Conservation (phyloP, 2,797 vertebrate genomes). For the Alauda arvensis region DNA sequence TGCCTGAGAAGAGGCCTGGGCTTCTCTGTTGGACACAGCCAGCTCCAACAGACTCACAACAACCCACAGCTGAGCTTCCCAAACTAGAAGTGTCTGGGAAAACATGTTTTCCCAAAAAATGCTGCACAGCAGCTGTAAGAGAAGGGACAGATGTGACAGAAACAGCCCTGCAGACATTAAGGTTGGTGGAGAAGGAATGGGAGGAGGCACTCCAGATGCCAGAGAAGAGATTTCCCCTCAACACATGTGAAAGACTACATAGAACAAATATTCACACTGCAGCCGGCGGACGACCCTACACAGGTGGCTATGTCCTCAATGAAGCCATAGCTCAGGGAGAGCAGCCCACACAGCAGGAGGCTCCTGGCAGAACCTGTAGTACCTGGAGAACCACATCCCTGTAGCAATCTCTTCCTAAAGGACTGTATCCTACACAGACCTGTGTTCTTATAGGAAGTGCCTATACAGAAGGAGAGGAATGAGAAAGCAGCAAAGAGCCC, state of each 20-base stretch:
- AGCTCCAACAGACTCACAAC: neutral
- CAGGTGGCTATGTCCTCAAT: neutral
- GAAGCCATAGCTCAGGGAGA: neutral
- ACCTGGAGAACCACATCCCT: rapidly evolving
- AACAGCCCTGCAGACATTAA: neutral
- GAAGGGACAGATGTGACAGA: neutral
- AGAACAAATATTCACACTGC: neutral
- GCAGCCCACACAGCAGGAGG: neutral
- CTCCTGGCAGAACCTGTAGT: neutral
- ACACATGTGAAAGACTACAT: rapidly evolving
- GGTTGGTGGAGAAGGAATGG: neutral
- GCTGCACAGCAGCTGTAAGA: neutral
- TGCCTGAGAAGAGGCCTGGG: neutral
- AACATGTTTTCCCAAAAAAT: neutral
- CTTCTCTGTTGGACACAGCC: neutral
- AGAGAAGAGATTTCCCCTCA: neutral
- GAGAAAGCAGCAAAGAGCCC: neutral
- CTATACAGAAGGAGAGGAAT: neutral
- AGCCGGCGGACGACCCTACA: neutral
- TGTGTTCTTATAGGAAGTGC: neutral
- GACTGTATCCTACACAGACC: neutral
- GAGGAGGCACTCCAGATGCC: neutral
- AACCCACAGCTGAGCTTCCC: neutral
- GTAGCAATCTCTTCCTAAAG: neutral
- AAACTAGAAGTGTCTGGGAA: neutral